phyloP scores from a whole-genome alignment of 2,888 invertebrate species.

The Euzetes globulus region DNA sequence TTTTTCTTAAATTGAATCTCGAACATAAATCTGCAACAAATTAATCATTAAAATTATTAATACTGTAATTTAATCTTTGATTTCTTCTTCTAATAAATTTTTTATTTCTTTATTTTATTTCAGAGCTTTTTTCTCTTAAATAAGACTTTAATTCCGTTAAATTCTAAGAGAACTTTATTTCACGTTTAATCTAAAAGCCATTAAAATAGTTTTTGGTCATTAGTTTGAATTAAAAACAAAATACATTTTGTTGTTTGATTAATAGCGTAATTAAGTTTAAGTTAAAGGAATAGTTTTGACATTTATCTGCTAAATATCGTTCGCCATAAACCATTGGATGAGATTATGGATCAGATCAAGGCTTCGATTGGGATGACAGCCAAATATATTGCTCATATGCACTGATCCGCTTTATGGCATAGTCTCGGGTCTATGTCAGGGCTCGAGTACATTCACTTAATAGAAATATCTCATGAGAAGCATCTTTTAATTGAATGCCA shows the following conservation, averaged over 20 bases:
- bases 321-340: background rate
- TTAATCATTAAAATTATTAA: slow-evolving; percentile 20
- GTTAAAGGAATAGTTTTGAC: slow-evolving; percentile 15
- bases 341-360: slow-evolving; percentile 13
- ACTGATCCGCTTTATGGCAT: background rate
- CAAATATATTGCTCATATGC: background rate
- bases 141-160: background rate
- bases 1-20: background rate
- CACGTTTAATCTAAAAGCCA: background rate
- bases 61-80: background rate
- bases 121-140: background rate
- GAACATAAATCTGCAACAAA: background rate
- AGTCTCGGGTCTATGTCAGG: background rate
- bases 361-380: background rate
- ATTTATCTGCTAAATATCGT: slow-evolving; percentile 21
- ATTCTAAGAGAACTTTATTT: background rate
- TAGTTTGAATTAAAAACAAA: slow-evolving; percentile 15
- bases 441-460: slow-evolving; percentile 2
- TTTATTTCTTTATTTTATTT: background rate
- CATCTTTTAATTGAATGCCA: slow-evolving; percentile 3
- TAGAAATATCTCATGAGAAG: background rate
- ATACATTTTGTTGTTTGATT: slow-evolving; percentile 11
- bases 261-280: slow-evolving; percentile 17
- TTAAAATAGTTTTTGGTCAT: slow-evolving; percentile 27
- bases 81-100: background rate